A percentile compares a stretch with the other conserved stretches of the same genome.
Conservation (phyloP, 1,140 invertebrate species). For the Magallana gigas region DNA sequence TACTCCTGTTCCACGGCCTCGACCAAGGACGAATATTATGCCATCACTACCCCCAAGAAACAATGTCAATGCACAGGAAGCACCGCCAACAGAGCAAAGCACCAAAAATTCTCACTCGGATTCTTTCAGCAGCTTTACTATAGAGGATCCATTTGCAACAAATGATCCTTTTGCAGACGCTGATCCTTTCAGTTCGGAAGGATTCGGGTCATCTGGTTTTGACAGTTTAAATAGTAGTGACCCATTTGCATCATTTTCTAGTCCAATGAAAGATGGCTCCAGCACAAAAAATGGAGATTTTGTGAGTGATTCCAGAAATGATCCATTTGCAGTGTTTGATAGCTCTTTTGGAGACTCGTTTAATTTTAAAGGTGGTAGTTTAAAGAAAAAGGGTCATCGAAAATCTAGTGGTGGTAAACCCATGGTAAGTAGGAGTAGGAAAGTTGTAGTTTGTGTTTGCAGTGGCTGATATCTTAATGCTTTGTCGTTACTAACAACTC, state of each 20-base stretch:
- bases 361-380: slow-evolving; percentile 52
- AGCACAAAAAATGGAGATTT: slow-evolving; percentile 46
- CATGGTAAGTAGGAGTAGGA: slow-evolving; percentile 16
- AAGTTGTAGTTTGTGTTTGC: not conserved
- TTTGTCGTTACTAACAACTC: not conserved
- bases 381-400: slow-evolving; percentile 50
- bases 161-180: slow-evolving; percentile 60
- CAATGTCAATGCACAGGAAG: not conserved
- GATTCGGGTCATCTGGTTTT: slow-evolving; percentile 50
- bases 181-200: slow-evolving; percentile 53
- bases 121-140: slow-evolving; percentile 54
- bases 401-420: slow-evolving; percentile 42
- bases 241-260: slow-evolving; percentile 54
- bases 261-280: slow-evolving; percentile 15
- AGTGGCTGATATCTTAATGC: slow-evolving; percentile 12
- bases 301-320: slow-evolving; percentile 41
- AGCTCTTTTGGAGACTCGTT: slow-evolving; percentile 55
- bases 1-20: slow-evolving; percentile 50
- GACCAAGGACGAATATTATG: slow-evolving; percentile 49
- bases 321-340: slow-evolving; percentile 66
- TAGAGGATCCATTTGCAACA: slow-evolving; percentile 61
- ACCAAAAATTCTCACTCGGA: slow-evolving; percentile 7
- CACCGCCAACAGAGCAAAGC: slow-evolving; percentile 16
- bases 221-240: slow-evolving; percentile 48
- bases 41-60: slow-evolving; percentile 2